Percentiles rank a stretch among this genome's conserved stretches.
phyloP scores from a whole-genome alignment of 2,113 vertebrate genomes.

The Ciconia stormi region DNA sequence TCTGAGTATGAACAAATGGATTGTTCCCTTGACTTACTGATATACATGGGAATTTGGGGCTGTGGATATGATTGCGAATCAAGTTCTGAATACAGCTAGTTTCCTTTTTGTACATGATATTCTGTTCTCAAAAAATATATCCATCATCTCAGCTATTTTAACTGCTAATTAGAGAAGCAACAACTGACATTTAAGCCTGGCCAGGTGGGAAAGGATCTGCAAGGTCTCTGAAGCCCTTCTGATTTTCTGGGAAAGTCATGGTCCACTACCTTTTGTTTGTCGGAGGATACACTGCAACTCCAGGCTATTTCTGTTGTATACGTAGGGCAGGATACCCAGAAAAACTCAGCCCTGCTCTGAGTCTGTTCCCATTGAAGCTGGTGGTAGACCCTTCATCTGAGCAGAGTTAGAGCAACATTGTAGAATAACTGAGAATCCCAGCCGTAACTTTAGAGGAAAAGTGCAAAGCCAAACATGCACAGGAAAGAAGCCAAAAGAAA shows the following conservation, averaged over 20 bases:
- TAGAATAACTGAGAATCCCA: constrained; percentile 23
- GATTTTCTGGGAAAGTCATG: background rate
- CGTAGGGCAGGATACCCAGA: background rate
- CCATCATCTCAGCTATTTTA: background rate
- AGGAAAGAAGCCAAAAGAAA: constrained; percentile 59
- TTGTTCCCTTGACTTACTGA: background rate
- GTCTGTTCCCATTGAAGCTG: background rate
- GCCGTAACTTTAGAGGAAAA: background rate
- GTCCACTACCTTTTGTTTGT: background rate
- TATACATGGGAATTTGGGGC: background rate
- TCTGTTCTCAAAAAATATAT: background rate
- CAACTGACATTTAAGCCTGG: background rate
- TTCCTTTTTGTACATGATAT: background rate
- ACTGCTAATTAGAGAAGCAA: background rate
- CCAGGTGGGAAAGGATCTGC: background rate
- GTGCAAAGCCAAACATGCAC: constrained; percentile 16
- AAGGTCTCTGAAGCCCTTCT: background rate
- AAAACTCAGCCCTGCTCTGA: background rate
- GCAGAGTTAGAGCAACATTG: background rate
- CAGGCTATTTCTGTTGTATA: background rate
- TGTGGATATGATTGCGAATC: background rate
- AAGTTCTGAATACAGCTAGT: background rate
- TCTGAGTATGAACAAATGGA: background rate
- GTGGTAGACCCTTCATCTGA: background rate
- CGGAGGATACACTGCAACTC: background rate